phyloP scores from a whole-genome alignment of 2,888 invertebrate genomes.

The Caenorhabditis uteleia region DNA sequence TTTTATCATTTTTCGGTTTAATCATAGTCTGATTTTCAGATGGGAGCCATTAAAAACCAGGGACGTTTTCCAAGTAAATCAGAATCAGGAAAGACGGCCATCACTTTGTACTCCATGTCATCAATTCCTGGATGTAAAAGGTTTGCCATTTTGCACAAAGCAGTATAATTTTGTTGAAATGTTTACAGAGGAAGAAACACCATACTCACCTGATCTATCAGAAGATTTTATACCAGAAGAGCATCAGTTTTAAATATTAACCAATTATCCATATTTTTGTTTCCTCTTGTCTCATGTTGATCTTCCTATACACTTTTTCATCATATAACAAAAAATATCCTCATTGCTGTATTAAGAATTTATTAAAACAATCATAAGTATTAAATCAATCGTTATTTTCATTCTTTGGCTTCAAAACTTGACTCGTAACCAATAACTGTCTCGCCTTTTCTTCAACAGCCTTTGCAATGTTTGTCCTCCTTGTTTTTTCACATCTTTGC shows the following conservation, averaged over 20 bases:
- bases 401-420: too few species aligned
- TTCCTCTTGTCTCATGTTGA: not conserved
- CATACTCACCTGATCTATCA: too few species aligned
- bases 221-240: too few species aligned
- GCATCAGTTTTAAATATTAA: not conserved
- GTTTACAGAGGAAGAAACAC: too few species aligned
- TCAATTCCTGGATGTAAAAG: not conserved
- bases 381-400: too few species aligned
- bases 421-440: too few species aligned
- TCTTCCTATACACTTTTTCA: too few species aligned
- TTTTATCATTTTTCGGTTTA: not conserved
- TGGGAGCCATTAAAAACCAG: not conserved
- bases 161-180: too few species aligned
- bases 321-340: too few species aligned
- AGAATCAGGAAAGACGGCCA: not conserved
- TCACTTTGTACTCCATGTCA: not conserved
- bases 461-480: conserved; percentile 20
- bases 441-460: conserved; percentile 23
- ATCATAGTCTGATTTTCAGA: not conserved
- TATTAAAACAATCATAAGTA: too few species aligned
- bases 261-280: not conserved
- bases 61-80: not conserved
- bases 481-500: conserved; percentile 18
- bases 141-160: not conserved
- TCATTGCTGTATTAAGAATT: too few species aligned